Conservation (phyloP, 2,888 invertebrate species). For the Entomobrya proxima region DNA sequence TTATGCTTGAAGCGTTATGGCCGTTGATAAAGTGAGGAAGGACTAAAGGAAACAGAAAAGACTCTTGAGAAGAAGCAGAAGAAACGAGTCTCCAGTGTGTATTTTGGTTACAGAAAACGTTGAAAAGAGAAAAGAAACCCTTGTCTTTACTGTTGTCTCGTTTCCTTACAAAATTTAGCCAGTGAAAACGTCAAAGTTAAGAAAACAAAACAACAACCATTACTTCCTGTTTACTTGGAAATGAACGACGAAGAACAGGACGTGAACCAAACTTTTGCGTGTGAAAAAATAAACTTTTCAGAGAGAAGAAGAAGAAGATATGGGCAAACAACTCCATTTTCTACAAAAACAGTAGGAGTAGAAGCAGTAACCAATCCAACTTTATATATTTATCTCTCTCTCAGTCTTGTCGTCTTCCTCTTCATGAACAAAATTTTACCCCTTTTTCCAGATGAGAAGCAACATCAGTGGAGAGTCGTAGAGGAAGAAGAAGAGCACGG, state of each 20-base stretch:
- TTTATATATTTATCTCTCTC: constrained; percentile 24
- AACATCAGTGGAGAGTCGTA: not conserved
- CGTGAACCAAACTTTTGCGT: constrained; percentile 40
- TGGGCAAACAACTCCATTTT: constrained; percentile 30
- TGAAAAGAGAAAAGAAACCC: not conserved
- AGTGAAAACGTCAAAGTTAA: constrained; percentile 47
- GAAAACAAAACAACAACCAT: constrained; percentile 58
- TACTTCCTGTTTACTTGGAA: constrained; percentile 45
- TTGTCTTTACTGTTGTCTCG: not conserved
- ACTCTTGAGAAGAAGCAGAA: not conserved
- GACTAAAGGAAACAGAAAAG: not conserved
- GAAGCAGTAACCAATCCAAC: constrained; percentile 42
- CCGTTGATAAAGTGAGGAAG: not conserved
- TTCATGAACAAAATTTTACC: constrained; percentile 21
- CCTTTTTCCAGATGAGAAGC: not conserved
- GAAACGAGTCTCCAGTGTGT: constrained; percentile 49
- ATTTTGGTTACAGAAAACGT: constrained; percentile 15
- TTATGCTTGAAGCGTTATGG: not conserved
- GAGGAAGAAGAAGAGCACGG: not conserved
- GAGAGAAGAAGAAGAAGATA: no score
- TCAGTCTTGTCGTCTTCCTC: not conserved
- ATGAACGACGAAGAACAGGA: constrained; percentile 6
- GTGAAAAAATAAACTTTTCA: constrained; percentile 27
- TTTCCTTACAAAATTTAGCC: constrained; percentile 30
- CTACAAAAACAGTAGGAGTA: no score